Percentiles rank a stretch among this genome's conserved stretches.
These are phyloP conservation scores for Macrosteles quadrilineatus DNA, from an alignment of 1,140 invertebrate species.

Conservation along the genomic window DNA sequence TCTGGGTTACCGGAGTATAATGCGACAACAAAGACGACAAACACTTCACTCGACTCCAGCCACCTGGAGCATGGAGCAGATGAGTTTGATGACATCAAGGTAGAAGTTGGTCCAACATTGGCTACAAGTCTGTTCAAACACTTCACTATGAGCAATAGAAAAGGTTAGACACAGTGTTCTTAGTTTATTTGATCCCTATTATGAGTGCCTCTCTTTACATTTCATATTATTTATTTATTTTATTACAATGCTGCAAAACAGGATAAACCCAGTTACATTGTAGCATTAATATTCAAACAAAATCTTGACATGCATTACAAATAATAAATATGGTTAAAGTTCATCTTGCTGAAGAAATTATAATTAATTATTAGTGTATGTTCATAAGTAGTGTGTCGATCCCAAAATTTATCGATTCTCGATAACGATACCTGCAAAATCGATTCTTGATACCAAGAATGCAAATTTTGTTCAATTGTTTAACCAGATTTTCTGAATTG, in stretches of 20 bases:
- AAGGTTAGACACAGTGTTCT: constrained; percentile 17
- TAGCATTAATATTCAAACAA: too few relatives aligned
- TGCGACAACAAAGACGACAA: background rate
- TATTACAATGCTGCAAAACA: too few relatives aligned
- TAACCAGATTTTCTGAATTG: too few relatives aligned
- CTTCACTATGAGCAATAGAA: constrained; percentile 11
- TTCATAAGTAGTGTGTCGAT: too few relatives aligned
- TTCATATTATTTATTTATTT: background rate
- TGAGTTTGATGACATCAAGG: constrained; percentile 18
- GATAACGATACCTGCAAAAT: too few relatives aligned
- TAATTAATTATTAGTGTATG: background rate
- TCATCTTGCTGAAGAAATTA: background rate
- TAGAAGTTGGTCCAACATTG: constrained; percentile 6
- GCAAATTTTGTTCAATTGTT: too few relatives aligned
- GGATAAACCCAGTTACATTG: too few relatives aligned
- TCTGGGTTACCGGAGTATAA: constrained; percentile 47
- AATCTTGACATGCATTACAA: too few relatives aligned
- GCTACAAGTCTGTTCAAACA: constrained; percentile 30
- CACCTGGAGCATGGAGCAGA: background rate
- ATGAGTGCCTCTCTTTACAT: background rate
- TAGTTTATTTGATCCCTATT: background rate
- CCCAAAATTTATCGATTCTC: too few relatives aligned
- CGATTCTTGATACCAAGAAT: too few relatives aligned
- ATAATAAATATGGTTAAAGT: too few relatives aligned
- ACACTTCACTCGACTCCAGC: background rate